These are phyloP conservation scores for Meteorus colon DNA, from an alignment of 2,888 invertebrate genomes.

Conservation along the genomic window DNA sequence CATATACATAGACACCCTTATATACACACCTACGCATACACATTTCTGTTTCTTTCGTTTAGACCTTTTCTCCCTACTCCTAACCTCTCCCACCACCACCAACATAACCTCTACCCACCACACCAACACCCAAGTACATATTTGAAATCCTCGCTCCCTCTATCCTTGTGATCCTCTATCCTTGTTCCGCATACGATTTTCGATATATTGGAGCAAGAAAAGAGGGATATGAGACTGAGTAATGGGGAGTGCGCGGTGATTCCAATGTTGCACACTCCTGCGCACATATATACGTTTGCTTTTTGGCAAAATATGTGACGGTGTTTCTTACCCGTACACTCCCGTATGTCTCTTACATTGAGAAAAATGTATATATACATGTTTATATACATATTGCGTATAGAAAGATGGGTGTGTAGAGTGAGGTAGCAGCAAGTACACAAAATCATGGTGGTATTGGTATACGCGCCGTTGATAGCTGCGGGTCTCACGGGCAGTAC, in stretches of 20 bases:
- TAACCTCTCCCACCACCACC: not conserved
- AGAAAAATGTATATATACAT: not conserved
- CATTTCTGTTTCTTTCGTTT: slow-evolving; percentile 3
- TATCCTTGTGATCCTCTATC: not conserved
- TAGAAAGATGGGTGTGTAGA: slow-evolving; percentile 6
- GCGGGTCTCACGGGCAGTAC: slow-evolving; percentile 33
- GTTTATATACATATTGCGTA: slow-evolving; percentile 11
- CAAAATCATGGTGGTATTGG: slow-evolving; percentile 11
- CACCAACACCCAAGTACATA: not conserved
- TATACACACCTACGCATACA: not conserved
- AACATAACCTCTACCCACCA: not conserved
- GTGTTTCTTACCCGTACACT: slow-evolving; percentile 23
- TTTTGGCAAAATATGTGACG: slow-evolving; percentile 37
- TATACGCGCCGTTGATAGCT: slow-evolving; percentile 45
- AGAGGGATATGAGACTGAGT: slow-evolving; percentile 16
- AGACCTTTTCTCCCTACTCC: not conserved
- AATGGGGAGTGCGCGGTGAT: slow-evolving; percentile 42
- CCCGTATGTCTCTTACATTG: slow-evolving; percentile 24
- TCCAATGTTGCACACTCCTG: slow-evolving; percentile 52
- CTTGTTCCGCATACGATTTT: slow-evolving; percentile 38
- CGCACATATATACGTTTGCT: slow-evolving; percentile 48
- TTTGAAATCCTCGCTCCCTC: too few species aligned
- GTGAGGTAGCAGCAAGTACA: slow-evolving; percentile 37
- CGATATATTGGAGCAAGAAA: slow-evolving; percentile 15
- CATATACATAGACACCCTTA: too few species aligned